Percentiles rank a stretch among this genome's conserved stretches.
Conservation (phyloP, 2,888 invertebrate genomes). For the Erebia ligea region DNA sequence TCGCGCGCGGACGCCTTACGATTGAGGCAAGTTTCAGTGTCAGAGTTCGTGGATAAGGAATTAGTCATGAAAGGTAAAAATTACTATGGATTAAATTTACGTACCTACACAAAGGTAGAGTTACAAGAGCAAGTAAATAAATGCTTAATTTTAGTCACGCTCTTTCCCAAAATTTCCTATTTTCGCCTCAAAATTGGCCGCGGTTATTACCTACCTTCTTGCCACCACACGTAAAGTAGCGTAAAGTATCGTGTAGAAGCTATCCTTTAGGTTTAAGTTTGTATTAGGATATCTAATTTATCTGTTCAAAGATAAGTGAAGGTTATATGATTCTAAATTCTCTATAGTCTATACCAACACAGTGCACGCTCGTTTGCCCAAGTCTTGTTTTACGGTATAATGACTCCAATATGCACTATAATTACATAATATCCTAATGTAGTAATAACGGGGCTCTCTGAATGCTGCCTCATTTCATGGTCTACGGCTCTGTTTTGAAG, state of each 20-base stretch:
- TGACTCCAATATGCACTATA: constrained; percentile 30
- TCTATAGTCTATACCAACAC: not conserved
- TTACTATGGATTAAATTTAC: no score
- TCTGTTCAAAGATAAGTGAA: not conserved
- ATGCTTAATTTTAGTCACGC: no score
- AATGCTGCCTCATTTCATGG: constrained; percentile 23
- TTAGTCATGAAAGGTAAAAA: no score
- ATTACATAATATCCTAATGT: constrained; percentile 26
- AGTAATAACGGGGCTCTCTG: constrained; percentile 14
- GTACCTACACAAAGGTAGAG: no score
- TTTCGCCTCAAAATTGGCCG: no score
- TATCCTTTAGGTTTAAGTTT: not conserved
- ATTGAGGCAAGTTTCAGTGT: no score
- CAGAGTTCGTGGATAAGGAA: no score
- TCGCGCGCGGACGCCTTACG: no score
- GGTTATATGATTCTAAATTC: not conserved
- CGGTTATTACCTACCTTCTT: no score
- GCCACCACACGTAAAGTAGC: no score
- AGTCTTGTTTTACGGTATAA: constrained; percentile 21
- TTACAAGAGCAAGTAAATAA: no score
- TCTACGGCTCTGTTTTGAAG: constrained; percentile 19
- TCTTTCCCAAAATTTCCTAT: no score
- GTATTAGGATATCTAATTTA: not conserved
- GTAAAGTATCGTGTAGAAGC: not conserved
- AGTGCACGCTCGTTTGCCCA: constrained; percentile 1